Conservation (phyloP, 1,140 invertebrate genomes). For the Bombus terrestris region DNA sequence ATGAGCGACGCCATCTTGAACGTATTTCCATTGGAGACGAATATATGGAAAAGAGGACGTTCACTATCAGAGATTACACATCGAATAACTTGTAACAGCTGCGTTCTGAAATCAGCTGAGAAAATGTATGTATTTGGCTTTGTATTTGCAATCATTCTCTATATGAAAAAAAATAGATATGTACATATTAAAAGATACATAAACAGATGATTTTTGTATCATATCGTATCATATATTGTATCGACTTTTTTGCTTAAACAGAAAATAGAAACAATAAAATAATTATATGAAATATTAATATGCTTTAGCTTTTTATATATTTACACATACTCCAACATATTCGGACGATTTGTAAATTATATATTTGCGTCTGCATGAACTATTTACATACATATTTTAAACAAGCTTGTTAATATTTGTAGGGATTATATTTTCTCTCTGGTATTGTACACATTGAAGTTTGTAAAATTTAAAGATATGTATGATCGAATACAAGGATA, state of each 20-base stretch:
- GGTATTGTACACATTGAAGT: neutral
- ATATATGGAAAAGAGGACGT: conserved; percentile 17
- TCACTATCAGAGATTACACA: neutral
- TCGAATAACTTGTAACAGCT: neutral
- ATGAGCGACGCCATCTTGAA: conserved; percentile 87
- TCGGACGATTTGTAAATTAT: neutral
- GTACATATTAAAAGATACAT: neutral
- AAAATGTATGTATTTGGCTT: neutral
- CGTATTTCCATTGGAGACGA: conserved; percentile 48
- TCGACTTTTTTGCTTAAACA: neutral
- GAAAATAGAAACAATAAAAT: neutral
- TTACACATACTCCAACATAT: neutral
- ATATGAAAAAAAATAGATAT: too few species aligned
- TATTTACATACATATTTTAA: too few species aligned
- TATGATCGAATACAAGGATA: neutral
- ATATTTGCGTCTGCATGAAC: neutral
- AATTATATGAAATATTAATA: neutral
- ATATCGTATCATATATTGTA: neutral
- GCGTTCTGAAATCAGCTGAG: conserved; percentile 35
- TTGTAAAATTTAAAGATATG: neutral
- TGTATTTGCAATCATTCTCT: neutral
- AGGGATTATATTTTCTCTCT: too few species aligned
- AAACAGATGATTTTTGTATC: neutral
- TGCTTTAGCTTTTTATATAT: neutral
- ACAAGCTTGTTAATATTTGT: too few species aligned